Conservation (phyloP, 2,113 vertebrate genomes). For the Rhadina sibilatrix region DNA sequence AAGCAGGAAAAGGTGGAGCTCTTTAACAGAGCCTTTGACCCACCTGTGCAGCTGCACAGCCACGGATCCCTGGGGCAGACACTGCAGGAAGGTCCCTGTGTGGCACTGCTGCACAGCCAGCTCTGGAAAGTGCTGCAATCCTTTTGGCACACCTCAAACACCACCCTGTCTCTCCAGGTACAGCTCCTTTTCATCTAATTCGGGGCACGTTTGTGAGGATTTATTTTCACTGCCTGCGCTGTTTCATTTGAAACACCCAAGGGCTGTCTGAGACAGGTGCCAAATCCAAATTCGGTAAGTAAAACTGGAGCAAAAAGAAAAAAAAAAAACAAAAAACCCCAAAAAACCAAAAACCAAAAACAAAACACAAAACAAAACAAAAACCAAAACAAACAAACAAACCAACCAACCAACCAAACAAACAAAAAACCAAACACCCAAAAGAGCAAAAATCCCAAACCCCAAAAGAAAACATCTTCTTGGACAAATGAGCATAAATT, state of each 20-base stretch:
- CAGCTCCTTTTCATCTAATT: neutral
- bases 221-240: neutral
- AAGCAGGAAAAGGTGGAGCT: neutral
- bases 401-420: too few species aligned
- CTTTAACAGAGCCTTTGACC: neutral
- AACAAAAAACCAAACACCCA: too few species aligned
- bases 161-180: neutral
- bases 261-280: neutral
- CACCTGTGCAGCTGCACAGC: neutral
- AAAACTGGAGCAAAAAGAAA: neutral
- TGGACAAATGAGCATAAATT: neutral
- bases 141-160: neutral
- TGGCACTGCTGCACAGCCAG: neutral
- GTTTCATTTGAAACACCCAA: neutral
- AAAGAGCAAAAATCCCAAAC: neutral
- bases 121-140: neutral
- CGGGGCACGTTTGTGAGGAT: accelerated
- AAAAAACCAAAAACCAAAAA: too few species aligned
- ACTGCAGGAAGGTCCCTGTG: neutral
- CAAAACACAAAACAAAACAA: too few species aligned
- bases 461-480: neutral
- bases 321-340: too few species aligned
- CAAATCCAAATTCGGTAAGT: neutral
- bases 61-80: accelerated
- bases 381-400: too few species aligned